A percentile compares a stretch with the other conserved stretches of the same genome.
Conservation (phyloP, 2,113 vertebrate genomes). For the Aphyosemion australe region DNA sequence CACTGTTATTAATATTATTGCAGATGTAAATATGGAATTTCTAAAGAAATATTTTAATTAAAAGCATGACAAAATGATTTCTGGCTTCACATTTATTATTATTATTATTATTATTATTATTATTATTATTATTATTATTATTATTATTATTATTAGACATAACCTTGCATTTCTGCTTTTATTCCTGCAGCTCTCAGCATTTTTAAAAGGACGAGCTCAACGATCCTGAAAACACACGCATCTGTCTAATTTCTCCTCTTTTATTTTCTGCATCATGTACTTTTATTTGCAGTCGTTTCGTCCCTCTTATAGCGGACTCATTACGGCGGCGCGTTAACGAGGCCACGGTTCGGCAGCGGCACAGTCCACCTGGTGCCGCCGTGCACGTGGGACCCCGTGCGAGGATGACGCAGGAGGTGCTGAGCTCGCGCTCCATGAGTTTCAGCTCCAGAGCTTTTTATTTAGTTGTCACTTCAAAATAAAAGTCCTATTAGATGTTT, state of each 20-base stretch:
- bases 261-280: constrained; percentile 85
- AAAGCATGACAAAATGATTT: constrained; percentile 78
- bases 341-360: constrained; percentile 74
- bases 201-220: constrained; percentile 79
- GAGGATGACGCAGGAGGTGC: constrained; percentile 36
- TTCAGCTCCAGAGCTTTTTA: neutral
- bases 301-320: constrained; percentile 72
- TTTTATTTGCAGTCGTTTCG: constrained; percentile 85
- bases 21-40: constrained; percentile 83
- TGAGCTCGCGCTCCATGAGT: neutral
- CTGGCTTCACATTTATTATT: neutral
- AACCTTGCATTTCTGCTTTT: constrained; percentile 34
- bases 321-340: constrained; percentile 79
- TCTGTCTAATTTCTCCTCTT: constrained; percentile 79
- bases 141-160: neutral
- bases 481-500: too few species aligned
- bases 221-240: constrained; percentile 82
- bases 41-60: constrained; percentile 87
- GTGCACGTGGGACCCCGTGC: constrained; percentile 32
- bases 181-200: constrained; percentile 61
- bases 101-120: constrained; percentile 1
- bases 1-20: constrained; percentile 82
- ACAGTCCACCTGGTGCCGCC: constrained; percentile 79
- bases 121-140: constrained; percentile 3
- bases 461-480: neutral